phyloP scores from a whole-genome alignment of 53 echinoderm and acorn worm species.

The Echinometra lucunter region DNA sequence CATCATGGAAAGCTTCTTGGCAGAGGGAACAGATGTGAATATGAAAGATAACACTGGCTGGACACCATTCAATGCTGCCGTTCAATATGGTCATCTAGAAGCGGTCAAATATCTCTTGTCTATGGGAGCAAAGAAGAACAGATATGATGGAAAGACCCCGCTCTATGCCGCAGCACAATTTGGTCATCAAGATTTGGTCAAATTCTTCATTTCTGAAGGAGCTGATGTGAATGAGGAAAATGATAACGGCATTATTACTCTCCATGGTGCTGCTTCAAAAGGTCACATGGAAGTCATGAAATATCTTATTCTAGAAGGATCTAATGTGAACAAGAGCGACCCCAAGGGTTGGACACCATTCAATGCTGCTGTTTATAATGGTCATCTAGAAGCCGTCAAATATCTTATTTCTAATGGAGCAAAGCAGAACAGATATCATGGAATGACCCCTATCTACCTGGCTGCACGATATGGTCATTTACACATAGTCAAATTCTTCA shows the following conservation, averaged over 20 bases:
- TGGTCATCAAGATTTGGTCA: background rate
- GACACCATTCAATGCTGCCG: constrained; percentile 17
- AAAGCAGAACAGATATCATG: background rate
- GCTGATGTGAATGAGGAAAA: background rate
- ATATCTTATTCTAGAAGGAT: background rate
- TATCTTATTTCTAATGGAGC: background rate
- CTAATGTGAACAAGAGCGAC: background rate
- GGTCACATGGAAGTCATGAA: background rate
- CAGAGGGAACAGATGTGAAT: background rate
- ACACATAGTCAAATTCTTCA: background rate
- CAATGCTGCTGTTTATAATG: background rate
- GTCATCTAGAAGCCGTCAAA: background rate
- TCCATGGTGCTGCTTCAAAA: background rate
- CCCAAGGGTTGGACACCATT: background rate
- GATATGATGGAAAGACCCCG: background rate
- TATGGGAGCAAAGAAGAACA: background rate
- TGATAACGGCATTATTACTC: background rate
- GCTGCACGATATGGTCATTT: background rate
- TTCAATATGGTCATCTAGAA: background rate
- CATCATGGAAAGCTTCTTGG: background rate
- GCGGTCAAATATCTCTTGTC: background rate
- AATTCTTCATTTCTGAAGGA: background rate
- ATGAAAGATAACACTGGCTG: background rate
- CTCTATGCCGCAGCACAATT: background rate
- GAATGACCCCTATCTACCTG: background rate